phyloP scores from a whole-genome alignment of 2,797 vertebrate species.

The Hydrolagus colliei region DNA sequence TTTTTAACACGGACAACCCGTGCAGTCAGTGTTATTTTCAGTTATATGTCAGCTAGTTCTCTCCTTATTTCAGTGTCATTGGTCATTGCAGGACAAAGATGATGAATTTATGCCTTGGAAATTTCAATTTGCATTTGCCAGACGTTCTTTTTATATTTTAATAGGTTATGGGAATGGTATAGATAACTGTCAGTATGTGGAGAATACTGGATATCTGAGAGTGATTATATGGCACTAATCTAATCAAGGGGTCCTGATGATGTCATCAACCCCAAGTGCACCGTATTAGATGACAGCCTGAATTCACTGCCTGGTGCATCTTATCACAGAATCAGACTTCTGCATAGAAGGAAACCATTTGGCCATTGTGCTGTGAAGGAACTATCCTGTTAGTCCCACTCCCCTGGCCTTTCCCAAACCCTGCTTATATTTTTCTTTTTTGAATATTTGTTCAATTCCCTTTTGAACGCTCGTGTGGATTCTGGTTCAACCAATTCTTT shows the following conservation, averaged over 20 bases:
- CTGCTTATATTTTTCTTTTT: too few species aligned
- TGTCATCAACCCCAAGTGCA: not conserved
- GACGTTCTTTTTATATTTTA: not conserved
- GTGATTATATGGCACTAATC: not conserved
- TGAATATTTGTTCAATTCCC: too few species aligned
- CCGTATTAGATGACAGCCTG: not conserved
- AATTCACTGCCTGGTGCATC: too few species aligned
- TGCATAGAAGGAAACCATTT: too few species aligned
- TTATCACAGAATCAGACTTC: too few species aligned
- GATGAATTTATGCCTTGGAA: not conserved
- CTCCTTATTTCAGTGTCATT: not conserved
- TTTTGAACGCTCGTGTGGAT: too few species aligned
- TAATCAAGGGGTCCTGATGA: not conserved
- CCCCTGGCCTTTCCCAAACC: too few species aligned
- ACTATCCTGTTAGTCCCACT: too few species aligned
- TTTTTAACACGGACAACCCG: not conserved
- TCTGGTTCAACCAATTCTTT: too few species aligned
- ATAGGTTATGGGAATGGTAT: not conserved
- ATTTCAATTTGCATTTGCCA: slow-evolving; percentile 1
- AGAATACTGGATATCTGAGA: not conserved
- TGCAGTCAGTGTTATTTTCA: not conserved
- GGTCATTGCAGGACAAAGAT: not conserved
- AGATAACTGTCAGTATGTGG: not conserved
- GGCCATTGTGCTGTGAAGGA: too few species aligned
- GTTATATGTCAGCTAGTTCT: not conserved